Conservation (phyloP, 2,113 vertebrate species). For the Silurus asotus region DNA sequence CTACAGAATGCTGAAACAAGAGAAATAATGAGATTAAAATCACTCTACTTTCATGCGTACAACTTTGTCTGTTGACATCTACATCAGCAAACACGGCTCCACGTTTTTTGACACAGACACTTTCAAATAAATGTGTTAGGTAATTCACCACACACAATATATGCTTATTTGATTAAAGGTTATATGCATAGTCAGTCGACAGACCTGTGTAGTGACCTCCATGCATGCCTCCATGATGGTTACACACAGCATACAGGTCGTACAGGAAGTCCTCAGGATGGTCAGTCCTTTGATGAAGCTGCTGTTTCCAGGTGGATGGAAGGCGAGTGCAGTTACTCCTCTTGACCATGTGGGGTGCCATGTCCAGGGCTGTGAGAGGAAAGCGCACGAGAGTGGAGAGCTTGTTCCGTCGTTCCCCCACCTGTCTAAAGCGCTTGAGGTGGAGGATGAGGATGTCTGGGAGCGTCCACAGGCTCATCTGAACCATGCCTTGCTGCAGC, state of each 20-base stretch:
- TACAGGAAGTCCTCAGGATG: slow-evolving; percentile 79
- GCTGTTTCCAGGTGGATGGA: slow-evolving; percentile 49
- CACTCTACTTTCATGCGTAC: not conserved
- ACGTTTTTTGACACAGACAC: not conserved
- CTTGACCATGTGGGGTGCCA: slow-evolving; percentile 89
- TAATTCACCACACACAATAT: not conserved
- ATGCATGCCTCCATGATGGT: slow-evolving; percentile 95
- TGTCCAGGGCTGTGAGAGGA: slow-evolving; percentile 85
- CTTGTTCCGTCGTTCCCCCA: slow-evolving; percentile 88
- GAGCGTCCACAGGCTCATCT: slow-evolving; percentile 96
- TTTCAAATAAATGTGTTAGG: not conserved
- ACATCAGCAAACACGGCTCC: not conserved
- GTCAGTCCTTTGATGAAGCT: slow-evolving; percentile 61
- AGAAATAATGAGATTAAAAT: not conserved
- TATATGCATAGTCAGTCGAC: too few relatives aligned
- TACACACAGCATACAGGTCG: slow-evolving; percentile 93
- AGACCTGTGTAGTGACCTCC: slow-evolving; percentile 95
- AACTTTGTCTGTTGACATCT: not conserved
- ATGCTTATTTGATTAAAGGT: not conserved
- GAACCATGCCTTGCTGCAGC: slow-evolving; percentile 91
- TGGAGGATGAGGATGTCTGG: slow-evolving; percentile 97
- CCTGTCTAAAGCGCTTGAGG: slow-evolving; percentile 93
- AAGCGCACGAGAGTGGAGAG: slow-evolving; percentile 91
- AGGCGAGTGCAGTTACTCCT: slow-evolving; percentile 64
- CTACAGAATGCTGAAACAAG: slow-evolving; percentile 83